Base-by-base conservation (phyloP, 2,888 invertebrate genomes). In the Cerceris ruficornis region DNA sequence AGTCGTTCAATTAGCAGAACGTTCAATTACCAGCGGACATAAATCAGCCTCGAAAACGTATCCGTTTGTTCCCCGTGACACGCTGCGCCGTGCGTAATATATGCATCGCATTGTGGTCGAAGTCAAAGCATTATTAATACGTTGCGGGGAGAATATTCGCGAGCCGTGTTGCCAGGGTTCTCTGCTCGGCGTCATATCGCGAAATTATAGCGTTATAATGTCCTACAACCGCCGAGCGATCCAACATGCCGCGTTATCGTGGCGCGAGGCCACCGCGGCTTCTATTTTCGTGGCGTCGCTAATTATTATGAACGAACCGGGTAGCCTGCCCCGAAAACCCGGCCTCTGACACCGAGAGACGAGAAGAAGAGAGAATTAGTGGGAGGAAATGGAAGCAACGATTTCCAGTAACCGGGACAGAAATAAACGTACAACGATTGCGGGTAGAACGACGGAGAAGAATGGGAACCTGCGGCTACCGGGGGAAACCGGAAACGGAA, bases 201-300 rank as follows among this genome's bases (percentile, higher is more conserved):
- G 82, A 72, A 84, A 82, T 83, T 83, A 84, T 69, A 58, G 64
- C 64, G 57, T 71, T 70, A 69, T 68, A 75, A 83, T 66, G 75
- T 70, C 65, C 70, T 15, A 28, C 69, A 9, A 39, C 70, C 17
- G 62, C 52, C 59, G 14, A 6, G 52, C 43, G 60, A 17, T 17
- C 6, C 46, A 11, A 8, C 46, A 11, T 11, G 50, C 50, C 43
- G 52, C 46, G 58, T 57, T 58, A 80, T 74, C 67, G 66, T 50
- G 13, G 11, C 15, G 49, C 46, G 8, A 28, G 28, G 28, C 28
- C 28, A 28, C 57, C 41, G 14, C 43, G n/a, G 11, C 65, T 74
- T 89, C 88, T 88, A 89, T 89, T 90, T 89, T 82, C 81, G 84
- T 82, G 70, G 82, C 81, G 79, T 83, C 69, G 85, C 89, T 90